Evolutionary conservation across 2,113 vertebrate species (phyloP), one percentile per base, ranked within the genome.

Genomic region (Erythrocercus mccallii): DNA sequence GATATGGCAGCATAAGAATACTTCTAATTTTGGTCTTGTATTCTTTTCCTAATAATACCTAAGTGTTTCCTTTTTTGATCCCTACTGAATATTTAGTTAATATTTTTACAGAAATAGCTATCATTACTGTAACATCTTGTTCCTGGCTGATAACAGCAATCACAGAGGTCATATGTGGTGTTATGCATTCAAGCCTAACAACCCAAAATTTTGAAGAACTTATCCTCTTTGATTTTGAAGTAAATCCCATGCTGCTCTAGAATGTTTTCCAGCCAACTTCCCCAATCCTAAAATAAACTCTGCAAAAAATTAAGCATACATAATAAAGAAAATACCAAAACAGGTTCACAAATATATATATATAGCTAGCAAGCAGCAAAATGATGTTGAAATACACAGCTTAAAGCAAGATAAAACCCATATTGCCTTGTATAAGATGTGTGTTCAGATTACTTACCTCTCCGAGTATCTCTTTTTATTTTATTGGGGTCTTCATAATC

Each of bases 401-500:
- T 83, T 65, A 62, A 86, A 78, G 44, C 33, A 70, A 54, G 37
- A 70, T 12, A 74, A 90, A 88, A 70, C 11, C 27, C 19, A 45
- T 24, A 91, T 70, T 28, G 35, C 48, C 45, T 77, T 86, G 25
- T 51, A n/a, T 18, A 73, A 76, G 42, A 73, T 71, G 12, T 60
- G 25, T 48, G 45, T 96, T 95, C 86, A 94, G 78, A 95, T 95
- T 85, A 99, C 99, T 98, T 98, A 99, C 99, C 99, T 99, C 99
- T 99, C 97, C 99, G 98, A 97, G 98, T 99, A 96, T 99, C 99
- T 98, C 99, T 99, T 98, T 99, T 99, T 97, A 98, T 98, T 98
- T 99, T 99, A 98, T 97, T 98, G 94, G 99, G 98, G 97, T 99
- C 99, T 98, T 99, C 99, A 97, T 98, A 99, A 97, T 99, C 99